A percentile compares a stretch with the other conserved stretches of the same genome.
These are phyloP conservation scores for Peromyscus melanophrys DNA, from an alignment of 2,797 vertebrate genomes.

Conservation along the genomic window DNA sequence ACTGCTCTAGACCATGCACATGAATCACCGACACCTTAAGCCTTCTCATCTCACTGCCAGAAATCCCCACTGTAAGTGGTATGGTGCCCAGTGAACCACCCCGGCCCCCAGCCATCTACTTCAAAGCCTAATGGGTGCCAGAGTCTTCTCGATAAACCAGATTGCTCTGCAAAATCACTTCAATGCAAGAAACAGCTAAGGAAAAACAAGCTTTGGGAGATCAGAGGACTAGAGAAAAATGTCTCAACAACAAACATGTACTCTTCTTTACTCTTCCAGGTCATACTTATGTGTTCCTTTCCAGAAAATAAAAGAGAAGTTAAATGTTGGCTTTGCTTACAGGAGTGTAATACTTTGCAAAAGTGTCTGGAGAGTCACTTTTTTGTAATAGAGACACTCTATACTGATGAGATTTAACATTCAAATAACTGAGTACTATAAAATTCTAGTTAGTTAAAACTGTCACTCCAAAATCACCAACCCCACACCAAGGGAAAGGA, in stretches of 20 bases:
- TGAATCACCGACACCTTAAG: not conserved
- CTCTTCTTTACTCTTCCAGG: conserved; percentile 32
- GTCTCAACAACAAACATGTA: conserved; percentile 39
- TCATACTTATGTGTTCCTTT: not conserved
- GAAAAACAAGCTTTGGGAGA: not conserved
- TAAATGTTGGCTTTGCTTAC: conserved; percentile 48
- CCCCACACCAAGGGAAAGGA: not conserved
- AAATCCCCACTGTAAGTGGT: not conserved
- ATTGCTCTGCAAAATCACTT: not conserved
- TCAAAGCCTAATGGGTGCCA: not conserved
- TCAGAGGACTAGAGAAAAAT: conserved; percentile 12
- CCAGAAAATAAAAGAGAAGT: not conserved
- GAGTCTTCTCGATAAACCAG: not conserved
- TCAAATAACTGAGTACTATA: not conserved
- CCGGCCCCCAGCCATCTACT: not conserved
- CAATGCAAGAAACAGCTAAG: not conserved
- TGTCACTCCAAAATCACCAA: conserved; percentile 47
- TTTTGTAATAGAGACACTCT: not conserved
- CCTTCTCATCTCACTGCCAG: not conserved
- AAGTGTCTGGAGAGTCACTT: conserved; percentile 7
- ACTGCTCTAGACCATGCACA: not conserved
- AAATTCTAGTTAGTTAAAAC: conserved; percentile 57
- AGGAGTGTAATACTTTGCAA: not conserved
- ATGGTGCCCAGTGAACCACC: not conserved
- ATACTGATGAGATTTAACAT: conserved; percentile 1